These are phyloP conservation scores for Neodiprion pinetum DNA, from an alignment of 1,140 invertebrate genomes.

Conservation along the genomic window DNA sequence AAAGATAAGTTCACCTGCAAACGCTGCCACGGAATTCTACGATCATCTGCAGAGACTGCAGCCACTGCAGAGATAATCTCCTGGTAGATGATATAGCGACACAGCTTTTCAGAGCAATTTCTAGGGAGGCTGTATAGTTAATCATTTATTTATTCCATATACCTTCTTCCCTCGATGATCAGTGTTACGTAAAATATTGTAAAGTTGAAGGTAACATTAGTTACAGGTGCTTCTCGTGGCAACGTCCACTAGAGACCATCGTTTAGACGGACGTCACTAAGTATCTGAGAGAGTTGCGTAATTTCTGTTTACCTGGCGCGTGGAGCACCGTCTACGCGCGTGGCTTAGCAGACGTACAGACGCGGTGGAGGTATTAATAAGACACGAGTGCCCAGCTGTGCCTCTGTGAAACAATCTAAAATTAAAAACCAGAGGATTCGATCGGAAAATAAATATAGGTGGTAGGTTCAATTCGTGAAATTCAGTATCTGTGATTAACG, in stretches of 20 bases:
- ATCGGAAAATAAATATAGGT: background rate
- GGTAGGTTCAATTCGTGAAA: background rate
- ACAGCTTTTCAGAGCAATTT: no score
- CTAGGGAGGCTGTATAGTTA: no score
- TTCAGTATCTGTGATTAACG: background rate
- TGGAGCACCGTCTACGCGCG: background rate
- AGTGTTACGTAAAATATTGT: no score
- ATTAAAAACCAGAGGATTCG: background rate
- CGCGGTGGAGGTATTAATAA: no score
- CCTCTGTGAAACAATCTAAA: background rate
- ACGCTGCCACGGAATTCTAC: background rate
- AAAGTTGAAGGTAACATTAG: no score
- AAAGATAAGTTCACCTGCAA: background rate
- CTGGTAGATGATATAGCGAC: no score
- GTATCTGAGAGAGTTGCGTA: background rate
- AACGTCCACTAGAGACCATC: no score
- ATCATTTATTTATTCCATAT: no score
- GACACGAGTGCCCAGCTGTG: no score
- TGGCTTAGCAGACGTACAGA: background rate
- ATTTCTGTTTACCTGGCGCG: background rate
- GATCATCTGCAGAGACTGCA: background rate
- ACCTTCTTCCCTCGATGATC: no score
- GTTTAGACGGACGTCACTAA: no score
- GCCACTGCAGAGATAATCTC: background rate
- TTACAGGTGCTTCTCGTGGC: background rate